Conservation (phyloP, 2,113 vertebrate species). For the Malurus alboscapulatus region DNA sequence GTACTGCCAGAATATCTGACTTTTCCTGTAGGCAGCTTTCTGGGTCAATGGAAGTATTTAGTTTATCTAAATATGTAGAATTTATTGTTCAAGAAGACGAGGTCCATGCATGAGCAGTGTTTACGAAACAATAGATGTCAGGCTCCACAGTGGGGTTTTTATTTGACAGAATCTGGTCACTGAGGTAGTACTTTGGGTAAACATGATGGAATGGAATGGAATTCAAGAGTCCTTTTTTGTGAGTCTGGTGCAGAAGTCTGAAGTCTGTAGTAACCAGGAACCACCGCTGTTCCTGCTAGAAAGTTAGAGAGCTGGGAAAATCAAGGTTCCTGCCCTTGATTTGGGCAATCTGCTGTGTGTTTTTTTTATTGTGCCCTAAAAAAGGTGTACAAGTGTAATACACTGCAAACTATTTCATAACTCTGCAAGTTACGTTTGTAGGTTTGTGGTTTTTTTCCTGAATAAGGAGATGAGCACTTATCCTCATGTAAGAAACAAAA, state of each 20-base stretch:
- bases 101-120: slow-evolving; percentile 44
- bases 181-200: slow-evolving; percentile 32
- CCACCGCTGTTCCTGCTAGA: background rate
- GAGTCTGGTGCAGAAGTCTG: slow-evolving; percentile 30
- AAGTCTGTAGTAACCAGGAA: background rate
- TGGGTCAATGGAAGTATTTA: slow-evolving; percentile 58
- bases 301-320: background rate
- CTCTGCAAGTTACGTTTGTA: background rate
- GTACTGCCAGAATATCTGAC: slow-evolving; percentile 44
- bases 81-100: slow-evolving; percentile 60
- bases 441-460: background rate
- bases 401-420: background rate
- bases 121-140: slow-evolving; percentile 54
- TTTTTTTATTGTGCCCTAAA: background rate
- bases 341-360: background rate
- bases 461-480: background rate
- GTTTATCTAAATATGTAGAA: slow-evolving; percentile 65
- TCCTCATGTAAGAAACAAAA: background rate
- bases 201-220: slow-evolving; percentile 28
- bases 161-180: slow-evolving; percentile 57
- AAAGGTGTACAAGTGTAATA: background rate
- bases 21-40: slow-evolving; percentile 43
- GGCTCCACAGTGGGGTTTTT: slow-evolving; percentile 13
- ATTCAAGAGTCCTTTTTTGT: slow-evolving; percentile 20
- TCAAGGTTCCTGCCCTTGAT: background rate